A percentile compares a stretch with the other conserved stretches of the same genome.
Conservation (phyloP, 2,797 vertebrate species). For the Megalops cyprinoides region DNA sequence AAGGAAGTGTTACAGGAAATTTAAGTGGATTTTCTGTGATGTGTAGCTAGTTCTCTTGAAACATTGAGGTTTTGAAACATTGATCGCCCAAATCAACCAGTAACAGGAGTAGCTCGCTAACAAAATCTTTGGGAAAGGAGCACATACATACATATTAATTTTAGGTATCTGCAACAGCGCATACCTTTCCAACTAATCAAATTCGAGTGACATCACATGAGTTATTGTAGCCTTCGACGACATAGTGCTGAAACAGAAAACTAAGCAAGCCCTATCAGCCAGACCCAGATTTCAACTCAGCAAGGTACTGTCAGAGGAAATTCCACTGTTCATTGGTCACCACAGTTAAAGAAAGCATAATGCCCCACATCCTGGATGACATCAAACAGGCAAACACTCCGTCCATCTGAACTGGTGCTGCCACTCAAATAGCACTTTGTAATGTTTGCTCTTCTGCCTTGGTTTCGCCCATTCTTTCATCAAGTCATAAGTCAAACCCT, state of each 20-base stretch:
- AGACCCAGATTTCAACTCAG: background rate
- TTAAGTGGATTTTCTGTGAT: background rate
- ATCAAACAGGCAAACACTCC: background rate
- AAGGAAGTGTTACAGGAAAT: background rate
- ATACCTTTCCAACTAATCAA: too few species aligned
- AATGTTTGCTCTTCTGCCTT: constrained; percentile 1
- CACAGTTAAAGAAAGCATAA: background rate
- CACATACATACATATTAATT: too few species aligned
- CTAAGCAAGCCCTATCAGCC: background rate
- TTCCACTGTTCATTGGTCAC: background rate
- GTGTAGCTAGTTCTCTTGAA: background rate
- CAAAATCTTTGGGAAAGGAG: too few species aligned
- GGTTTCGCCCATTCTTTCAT: constrained; percentile 4
- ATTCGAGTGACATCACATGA: too few species aligned
- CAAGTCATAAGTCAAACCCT: background rate
- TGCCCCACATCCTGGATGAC: constrained; percentile 11
- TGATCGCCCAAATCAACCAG: too few species aligned
- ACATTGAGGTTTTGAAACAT: too few species aligned
- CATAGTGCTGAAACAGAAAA: too few species aligned
- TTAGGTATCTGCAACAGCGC: too few species aligned
- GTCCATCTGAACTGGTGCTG: background rate
- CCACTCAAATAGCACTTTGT: background rate
- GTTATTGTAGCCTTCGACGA: too few species aligned
- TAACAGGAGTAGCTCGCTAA: background rate
- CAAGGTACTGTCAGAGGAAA: background rate